A percentile compares a stretch with the other conserved stretches of the same genome.
Conservation (phyloP, 2,797 vertebrate genomes). For the Catamblyrhynchus diadema region DNA sequence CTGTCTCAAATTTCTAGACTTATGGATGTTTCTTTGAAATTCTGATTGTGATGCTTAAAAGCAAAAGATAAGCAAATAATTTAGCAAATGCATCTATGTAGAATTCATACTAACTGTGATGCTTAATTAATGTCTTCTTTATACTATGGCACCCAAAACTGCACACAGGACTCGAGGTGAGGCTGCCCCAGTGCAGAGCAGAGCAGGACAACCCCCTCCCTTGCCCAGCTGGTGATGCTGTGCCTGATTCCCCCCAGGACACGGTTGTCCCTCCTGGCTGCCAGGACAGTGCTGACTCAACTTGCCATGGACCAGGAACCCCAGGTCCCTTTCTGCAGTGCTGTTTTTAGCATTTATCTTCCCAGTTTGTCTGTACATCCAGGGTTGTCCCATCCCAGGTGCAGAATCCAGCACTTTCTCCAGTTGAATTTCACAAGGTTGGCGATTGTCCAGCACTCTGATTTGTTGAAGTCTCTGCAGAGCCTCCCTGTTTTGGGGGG, state of each 20-base stretch:
- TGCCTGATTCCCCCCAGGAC: not conserved
- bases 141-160: too few relatives aligned
- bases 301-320: accelerated
- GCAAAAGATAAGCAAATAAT: not conserved
- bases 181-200: accelerated
- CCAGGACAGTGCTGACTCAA: not conserved
- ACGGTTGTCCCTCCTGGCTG: accelerated
- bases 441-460: not conserved
- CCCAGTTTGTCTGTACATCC: not conserved
- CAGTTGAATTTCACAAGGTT: accelerated
- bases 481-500: too few relatives aligned
- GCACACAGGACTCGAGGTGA: accelerated
- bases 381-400: too few relatives aligned
- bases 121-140: not conserved
- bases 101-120: not conserved
- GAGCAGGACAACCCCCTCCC: not conserved
- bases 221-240: accelerated
- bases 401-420: not conserved
- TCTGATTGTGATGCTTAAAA: not conserved
- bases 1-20: not conserved
- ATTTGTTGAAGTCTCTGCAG: not conserved
- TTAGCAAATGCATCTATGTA: not conserved
- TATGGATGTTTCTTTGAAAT: not conserved
- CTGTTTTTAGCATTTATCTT: not conserved
- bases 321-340: accelerated